Percentiles rank a stretch among this genome's conserved stretches.
phyloP scores from a whole-genome alignment of 2,113 vertebrate species.

The Hirundichthys speculiger region DNA sequence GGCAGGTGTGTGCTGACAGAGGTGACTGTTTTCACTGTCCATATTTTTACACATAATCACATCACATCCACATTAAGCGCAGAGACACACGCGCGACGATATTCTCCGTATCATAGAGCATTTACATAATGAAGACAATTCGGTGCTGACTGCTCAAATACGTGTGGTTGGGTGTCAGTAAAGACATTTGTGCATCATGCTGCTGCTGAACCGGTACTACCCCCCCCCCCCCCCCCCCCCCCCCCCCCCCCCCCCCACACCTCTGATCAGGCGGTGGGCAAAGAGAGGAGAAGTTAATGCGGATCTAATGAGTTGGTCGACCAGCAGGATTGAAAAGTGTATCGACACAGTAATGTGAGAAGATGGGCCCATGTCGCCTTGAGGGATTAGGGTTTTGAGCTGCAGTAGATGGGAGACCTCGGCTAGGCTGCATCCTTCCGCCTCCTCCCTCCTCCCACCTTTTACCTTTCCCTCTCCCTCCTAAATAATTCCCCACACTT shows the following conservation, averaged over 20 bases:
- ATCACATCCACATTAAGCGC: constrained; percentile 58
- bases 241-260: constrained; percentile 10
- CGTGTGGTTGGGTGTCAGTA: constrained; percentile 18
- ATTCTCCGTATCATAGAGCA: constrained; percentile 29
- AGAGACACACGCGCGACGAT: constrained; percentile 40
- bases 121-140: constrained; percentile 38
- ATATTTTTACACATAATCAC: constrained; percentile 72
- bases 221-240: constrained; percentile 6
- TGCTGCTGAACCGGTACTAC: constrained; percentile 65
- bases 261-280: constrained; percentile 52
- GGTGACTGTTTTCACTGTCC: constrained; percentile 75
- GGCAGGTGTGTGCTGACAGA: constrained; percentile 64
- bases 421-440: constrained; percentile 46
- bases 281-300: constrained; percentile 62
- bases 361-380: constrained; percentile 59
- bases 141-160: constrained; percentile 22
- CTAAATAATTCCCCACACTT: constrained; percentile 60
- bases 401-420: constrained; percentile 54
- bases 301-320: constrained; percentile 68
- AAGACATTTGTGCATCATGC: constrained; percentile 28
- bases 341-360: constrained; percentile 59
- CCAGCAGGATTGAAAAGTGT: constrained; percentile 64
- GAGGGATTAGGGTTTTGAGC: constrained; percentile 66
- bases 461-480: constrained; percentile 39
- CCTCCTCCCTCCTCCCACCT: constrained; percentile 38